Evolutionary conservation across 2,797 vertebrate species (phyloP), one percentile per base, ranked within the genome.

Genomic region (Avahi laniger): DNA sequence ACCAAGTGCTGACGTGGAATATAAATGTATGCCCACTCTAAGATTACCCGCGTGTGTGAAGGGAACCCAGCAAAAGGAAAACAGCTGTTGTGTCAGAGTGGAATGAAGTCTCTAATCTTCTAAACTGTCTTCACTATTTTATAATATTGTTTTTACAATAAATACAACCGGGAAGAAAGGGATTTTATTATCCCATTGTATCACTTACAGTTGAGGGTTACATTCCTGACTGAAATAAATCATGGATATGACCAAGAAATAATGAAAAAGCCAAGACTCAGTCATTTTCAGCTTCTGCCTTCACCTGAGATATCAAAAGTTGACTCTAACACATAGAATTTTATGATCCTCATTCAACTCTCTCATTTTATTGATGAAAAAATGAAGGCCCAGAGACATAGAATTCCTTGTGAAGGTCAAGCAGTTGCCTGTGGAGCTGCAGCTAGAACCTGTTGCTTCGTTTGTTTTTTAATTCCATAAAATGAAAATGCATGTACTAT

Each of bases 151-250:
- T 91, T 95, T 90, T 70, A 41, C 35, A 75, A 89, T 59, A 69
- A 83, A 94, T 78, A 82, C 91, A 94, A 81, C 41, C 48, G 17
- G 46, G 67, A 14, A 65, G 17, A 69, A 82, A 79, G 13, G 52
- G 30, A 84, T 78, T 73, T 91, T 81, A 52, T 89, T 35, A 57
- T 46, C 59, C 35, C 33, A 3, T n/a, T 46, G 26, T 10, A 43
- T 57, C 46, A 38, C 52, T 75, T 67, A 61, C 0, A 46, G 46
- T 43, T 61, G 73, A 75, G 3, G 22, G 8, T 46, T 70, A 38
- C 28, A 30, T 61, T 96, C 33, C 33, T 43, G 52, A 83, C 80
- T 54, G 46, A 48, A 61, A 54, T 93, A 96, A 94, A 95, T 59
- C 82, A 91, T 33, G n/a, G 30, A 14, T 85, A 33, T 89, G 69